Evolutionary conservation across 2,113 vertebrate genomes (phyloP), one percentile per base, ranked within the genome.

Genomic region (Tympanuchus pallidicinctus): DNA sequence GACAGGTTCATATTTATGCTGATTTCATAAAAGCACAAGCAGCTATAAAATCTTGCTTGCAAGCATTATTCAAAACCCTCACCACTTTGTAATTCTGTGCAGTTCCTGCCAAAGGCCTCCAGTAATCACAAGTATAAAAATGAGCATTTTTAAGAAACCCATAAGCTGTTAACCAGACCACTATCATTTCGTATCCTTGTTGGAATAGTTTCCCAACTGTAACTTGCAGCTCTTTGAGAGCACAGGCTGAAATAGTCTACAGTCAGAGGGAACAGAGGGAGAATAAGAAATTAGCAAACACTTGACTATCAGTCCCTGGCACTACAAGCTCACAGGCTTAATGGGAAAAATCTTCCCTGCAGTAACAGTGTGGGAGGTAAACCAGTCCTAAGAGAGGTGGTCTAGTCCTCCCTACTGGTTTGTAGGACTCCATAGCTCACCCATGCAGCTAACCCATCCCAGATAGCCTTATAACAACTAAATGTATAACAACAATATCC

Each of bases 401-500:
- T 67, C 67, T 65, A 72, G 82, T 74, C 63, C 78, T 60, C 93
- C 42, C 57, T 83, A 64, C 34, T 79, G 74, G 50, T 71, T 47
- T 47, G 27, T 11, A 43, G 67, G 63, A 82, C 78, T 74, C 52
- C 47, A 67, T 52, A 61, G 71, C 28, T 32, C 78, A 57, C 83
- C 28, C 47, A 57, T 14, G 0, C 40, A 66, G 30, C 13, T 78
- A 70, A 71, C 2, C 0, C 2, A 9, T 57, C 72, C 42, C 81
- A 52, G 56, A 27, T 36, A 38, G 34, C 5, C 14, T 57, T 43
- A 15, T 1, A 67, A 50, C 13, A 10, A 32, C 43, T 45, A 19
- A 72, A 82, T 30, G 14, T 47, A 10, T 75, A 94, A 94, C 86
- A 63, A 59, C 86, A 75, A 32, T 52, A 50, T 42, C 45, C 57